phyloP scores from a whole-genome alignment of 2,888 invertebrate genomes.

The Acrobasis suavella region DNA sequence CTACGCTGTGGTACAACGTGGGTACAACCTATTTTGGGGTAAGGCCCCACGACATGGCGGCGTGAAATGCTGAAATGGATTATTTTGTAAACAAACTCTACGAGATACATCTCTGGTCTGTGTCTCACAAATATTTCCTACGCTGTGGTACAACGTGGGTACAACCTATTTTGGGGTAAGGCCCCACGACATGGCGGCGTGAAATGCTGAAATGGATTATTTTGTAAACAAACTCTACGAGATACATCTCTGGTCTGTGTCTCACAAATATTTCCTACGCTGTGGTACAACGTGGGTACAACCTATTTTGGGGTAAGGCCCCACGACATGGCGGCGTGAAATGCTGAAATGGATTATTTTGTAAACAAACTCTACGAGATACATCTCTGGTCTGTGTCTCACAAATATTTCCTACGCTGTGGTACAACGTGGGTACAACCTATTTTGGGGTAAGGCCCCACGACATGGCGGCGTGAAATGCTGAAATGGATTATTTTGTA shows the following conservation, averaged over 20 bases:
- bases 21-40: neutral
- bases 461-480: no score
- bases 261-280: no score
- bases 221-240: no score
- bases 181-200: neutral
- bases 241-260: no score
- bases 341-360: neutral
- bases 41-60: neutral
- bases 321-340: neutral
- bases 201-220: no score
- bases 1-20: conserved; percentile 29
- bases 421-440: no score
- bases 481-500: no score
- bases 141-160: conserved; percentile 25
- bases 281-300: conserved; percentile 24
- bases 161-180: neutral
- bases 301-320: neutral
- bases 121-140: no score
- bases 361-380: neutral
- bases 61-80: neutral
- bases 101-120: no score
- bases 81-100: no score
- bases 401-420: no score
- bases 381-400: neutral
- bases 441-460: no score